Evolutionary conservation across 2,113 vertebrate genomes (phyloP).

Genomic region (Myotis lucifugus): DNA sequence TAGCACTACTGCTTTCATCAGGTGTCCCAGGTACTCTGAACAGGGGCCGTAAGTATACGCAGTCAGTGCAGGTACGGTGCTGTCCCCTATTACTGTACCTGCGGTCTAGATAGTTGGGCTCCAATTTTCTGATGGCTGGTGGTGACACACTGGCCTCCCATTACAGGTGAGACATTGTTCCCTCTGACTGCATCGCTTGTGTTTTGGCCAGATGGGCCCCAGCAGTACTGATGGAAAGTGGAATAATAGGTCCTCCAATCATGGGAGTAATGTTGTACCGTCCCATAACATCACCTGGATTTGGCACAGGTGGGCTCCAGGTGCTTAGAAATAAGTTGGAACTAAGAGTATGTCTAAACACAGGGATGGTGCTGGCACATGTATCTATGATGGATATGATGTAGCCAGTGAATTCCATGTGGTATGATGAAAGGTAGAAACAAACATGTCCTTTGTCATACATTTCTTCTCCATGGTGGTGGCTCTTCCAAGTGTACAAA

Average conservation of each 20-base stretch:
- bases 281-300: background rate
- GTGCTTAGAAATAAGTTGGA: too few relatives aligned
- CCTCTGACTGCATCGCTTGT: fast-evolving
- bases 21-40: too few relatives aligned
- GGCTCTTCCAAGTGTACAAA: background rate
- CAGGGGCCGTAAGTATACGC: too few relatives aligned
- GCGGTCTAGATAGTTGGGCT: background rate
- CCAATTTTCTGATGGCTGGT: too few relatives aligned
- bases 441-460: too few relatives aligned
- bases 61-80: background rate
- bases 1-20: background rate
- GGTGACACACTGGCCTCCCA: background rate
- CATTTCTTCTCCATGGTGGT: background rate
- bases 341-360: background rate
- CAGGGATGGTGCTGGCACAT: background rate
- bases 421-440: background rate
- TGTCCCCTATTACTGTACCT: fast-evolving
- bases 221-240: too few relatives aligned
- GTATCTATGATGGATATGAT: fast-evolving
- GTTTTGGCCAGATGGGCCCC: background rate
- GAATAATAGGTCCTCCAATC: too few relatives aligned
- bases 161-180: background rate
- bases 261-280: fast-evolving
- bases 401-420: background rate
- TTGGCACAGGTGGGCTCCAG: background rate